Percentiles rank a stretch among this genome's conserved stretches.
Conservation (phyloP, 2,113 vertebrate species). For the Athene noctua region DNA sequence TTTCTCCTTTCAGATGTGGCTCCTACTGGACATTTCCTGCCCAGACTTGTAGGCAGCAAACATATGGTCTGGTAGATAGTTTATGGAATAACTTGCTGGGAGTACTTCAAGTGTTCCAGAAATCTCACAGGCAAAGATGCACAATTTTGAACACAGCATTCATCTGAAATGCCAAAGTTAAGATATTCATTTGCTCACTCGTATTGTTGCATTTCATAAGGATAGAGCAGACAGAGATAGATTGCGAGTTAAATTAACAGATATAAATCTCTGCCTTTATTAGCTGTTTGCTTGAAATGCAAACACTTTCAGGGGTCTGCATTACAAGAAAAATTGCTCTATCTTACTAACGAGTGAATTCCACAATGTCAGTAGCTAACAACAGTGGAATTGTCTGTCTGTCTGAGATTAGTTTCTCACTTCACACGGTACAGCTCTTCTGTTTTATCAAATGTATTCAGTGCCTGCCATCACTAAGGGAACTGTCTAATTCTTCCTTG, state of each 20-base stretch:
- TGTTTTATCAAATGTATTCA: neutral
- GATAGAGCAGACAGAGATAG: neutral
- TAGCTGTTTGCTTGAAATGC: constrained; percentile 47
- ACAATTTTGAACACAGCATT: neutral
- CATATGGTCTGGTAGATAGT: constrained; percentile 43
- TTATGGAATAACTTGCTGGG: constrained; percentile 40
- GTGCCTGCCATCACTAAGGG: neutral
- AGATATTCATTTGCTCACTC: constrained; percentile 54
- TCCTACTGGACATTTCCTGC: constrained; percentile 45
- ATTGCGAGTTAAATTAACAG: constrained; percentile 54
- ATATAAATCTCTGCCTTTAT: constrained; percentile 56
- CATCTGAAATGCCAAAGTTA: constrained; percentile 65
- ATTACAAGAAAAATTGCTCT: neutral
- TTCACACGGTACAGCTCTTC: neutral
- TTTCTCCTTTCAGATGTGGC: constrained; percentile 34
- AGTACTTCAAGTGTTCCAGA: constrained; percentile 28
- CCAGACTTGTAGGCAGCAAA: constrained; percentile 51
- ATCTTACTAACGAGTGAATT: neutral
- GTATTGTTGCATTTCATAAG: constrained; percentile 15
- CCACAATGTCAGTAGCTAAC: neutral
- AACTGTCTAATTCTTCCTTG: neutral
- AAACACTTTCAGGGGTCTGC: neutral
- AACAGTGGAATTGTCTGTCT: neutral
- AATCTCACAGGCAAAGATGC: constrained; percentile 45
- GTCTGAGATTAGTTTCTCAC: neutral